A percentile compares a stretch with the other conserved stretches of the same genome.
phyloP scores from a whole-genome alignment of 1,140 invertebrate genomes.

The Sycophaga agraensis region DNA sequence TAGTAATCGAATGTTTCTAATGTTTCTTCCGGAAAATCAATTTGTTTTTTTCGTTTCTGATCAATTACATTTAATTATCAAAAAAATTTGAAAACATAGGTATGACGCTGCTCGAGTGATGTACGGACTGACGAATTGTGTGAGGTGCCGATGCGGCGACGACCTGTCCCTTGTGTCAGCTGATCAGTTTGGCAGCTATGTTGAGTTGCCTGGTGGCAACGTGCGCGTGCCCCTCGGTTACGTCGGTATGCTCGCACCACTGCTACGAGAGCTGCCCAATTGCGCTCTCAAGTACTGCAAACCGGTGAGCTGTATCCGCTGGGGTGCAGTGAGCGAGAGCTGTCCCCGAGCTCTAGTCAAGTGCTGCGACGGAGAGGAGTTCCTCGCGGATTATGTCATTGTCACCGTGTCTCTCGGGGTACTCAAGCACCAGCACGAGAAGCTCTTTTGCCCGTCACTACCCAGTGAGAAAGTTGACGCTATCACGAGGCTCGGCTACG shows the following conservation, averaged over 20 bases:
- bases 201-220: slow-evolving; percentile 68
- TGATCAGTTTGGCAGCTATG: slow-evolving; percentile 67
- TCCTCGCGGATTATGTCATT: slow-evolving; percentile 77
- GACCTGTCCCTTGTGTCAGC: slow-evolving; percentile 67
- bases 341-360: slow-evolving; percentile 63
- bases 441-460: slow-evolving; percentile 75
- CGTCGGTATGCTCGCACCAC: slow-evolving; percentile 65
- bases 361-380: slow-evolving; percentile 72
- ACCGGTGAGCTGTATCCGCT: slow-evolving; percentile 64
- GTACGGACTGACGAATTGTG: slow-evolving; percentile 64
- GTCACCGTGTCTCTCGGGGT: slow-evolving; percentile 81
- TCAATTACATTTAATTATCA: too few relatives aligned
- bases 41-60: neutral
- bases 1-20: too few relatives aligned
- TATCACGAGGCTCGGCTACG: slow-evolving; percentile 75
- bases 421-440: slow-evolving; percentile 73
- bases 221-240: slow-evolving; percentile 66
- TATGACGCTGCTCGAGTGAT: slow-evolving; percentile 68
- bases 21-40: neutral
- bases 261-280: slow-evolving; percentile 63
- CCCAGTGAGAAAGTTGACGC: slow-evolving; percentile 73
- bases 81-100: slow-evolving; percentile 30
- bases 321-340: slow-evolving; percentile 60
- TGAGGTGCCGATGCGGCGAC: slow-evolving; percentile 64
- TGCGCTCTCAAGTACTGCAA: slow-evolving; percentile 63